Percentiles rank a stretch among this genome's conserved stretches.
Conservation (phyloP, 2,113 vertebrate species). For the Psammodynastes pulverulentus region DNA sequence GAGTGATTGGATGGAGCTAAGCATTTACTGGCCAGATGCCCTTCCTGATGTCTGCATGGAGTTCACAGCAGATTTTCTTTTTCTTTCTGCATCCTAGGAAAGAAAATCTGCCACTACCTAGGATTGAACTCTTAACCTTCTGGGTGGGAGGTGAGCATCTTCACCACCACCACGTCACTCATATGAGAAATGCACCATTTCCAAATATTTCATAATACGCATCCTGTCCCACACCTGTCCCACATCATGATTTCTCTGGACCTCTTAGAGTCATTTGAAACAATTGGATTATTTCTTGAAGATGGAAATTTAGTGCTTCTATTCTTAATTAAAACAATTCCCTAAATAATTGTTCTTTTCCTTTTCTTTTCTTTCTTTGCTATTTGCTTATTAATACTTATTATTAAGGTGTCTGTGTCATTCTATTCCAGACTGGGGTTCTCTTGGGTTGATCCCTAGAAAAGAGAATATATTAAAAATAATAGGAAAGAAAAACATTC, state of each 20-base stretch:
- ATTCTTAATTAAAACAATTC: background rate
- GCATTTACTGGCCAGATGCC: background rate
- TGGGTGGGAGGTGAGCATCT: background rate
- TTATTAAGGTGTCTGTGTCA: background rate
- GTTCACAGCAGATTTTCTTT: background rate
- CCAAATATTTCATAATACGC: background rate
- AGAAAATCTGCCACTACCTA: background rate
- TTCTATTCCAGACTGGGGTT: background rate
- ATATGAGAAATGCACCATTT: background rate
- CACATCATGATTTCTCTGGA: background rate
- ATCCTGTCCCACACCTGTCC: background rate
- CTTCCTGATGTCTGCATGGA: background rate
- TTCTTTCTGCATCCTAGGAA: background rate
- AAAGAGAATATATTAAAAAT: background rate
- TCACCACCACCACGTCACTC: background rate
- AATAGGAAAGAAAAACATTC: background rate
- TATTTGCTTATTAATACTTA: background rate
- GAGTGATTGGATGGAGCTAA: background rate
- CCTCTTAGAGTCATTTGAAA: background rate
- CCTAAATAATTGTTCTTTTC: background rate
- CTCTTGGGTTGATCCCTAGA: background rate
- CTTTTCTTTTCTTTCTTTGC: background rate
- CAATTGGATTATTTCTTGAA: background rate
- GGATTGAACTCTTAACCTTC: background rate
- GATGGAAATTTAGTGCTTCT: background rate